phyloP scores from a whole-genome alignment of 1,140 invertebrate species.

The Drosophila triauraria region DNA sequence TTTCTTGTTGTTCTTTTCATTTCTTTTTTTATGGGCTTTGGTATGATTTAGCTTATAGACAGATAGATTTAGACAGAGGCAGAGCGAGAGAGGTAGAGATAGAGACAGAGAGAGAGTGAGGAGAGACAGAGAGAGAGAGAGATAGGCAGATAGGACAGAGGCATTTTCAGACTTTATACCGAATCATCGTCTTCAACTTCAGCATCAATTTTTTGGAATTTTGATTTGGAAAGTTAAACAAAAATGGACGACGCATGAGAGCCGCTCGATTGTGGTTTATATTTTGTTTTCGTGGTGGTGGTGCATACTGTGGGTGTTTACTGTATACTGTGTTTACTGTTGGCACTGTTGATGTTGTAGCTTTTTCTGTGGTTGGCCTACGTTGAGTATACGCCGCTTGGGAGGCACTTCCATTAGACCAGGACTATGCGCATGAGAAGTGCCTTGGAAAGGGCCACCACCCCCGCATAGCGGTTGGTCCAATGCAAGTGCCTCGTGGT shows the following conservation, averaged over 20 bases:
- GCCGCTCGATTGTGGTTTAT: conserved; percentile 47
- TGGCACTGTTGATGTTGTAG: conserved; percentile 36
- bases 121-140: conserved; percentile 27
- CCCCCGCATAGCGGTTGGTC: conserved; percentile 31
- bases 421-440: conserved; percentile 42
- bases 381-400: conserved; percentile 68
- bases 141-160: conserved; percentile 50
- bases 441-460: not conserved
- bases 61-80: conserved; percentile 45
- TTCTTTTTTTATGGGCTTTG: conserved; percentile 58
- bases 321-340: conserved; percentile 12
- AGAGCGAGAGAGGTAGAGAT: conserved; percentile 29
- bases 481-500: conserved; percentile 66
- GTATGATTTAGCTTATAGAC: conserved; percentile 65
- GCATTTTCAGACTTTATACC: conserved; percentile 45
- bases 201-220: conserved; percentile 45
- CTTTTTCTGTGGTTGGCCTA: conserved; percentile 42
- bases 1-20: conserved; percentile 58
- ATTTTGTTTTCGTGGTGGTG: conserved; percentile 25
- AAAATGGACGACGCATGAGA: conserved; percentile 61
- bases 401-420: conserved; percentile 54
- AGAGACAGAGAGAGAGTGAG: conserved; percentile 22
- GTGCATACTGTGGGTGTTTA: conserved; percentile 20
- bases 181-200: conserved; percentile 57
- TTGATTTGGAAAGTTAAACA: conserved; percentile 59